Conservation (phyloP, 2,113 vertebrate genomes). For the Chionodraco myersi region DNA sequence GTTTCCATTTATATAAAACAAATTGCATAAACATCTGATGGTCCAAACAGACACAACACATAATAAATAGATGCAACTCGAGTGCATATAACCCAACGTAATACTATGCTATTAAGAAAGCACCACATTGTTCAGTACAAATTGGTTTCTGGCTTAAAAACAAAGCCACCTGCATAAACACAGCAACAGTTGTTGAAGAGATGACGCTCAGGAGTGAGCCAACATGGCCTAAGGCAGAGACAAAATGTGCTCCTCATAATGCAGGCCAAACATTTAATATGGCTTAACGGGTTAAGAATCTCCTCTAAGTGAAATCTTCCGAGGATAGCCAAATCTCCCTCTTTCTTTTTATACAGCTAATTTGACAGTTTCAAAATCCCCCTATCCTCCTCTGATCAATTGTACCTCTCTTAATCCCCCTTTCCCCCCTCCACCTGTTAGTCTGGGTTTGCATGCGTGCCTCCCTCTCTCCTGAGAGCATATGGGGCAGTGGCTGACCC, state of each 20-base stretch:
- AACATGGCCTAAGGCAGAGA: constrained; percentile 25
- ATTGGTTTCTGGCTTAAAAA: constrained; percentile 43
- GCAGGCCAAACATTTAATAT: constrained; percentile 50
- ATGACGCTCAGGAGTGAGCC: constrained; percentile 4
- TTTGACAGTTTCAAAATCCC: constrained; percentile 69
- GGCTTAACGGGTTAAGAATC: constrained; percentile 48
- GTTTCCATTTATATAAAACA: not conserved
- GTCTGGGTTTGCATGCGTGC: constrained; percentile 63
- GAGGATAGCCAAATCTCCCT: constrained; percentile 36
- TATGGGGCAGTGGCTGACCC: constrained; percentile 79
- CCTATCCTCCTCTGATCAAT: constrained; percentile 44
- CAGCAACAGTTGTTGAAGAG: constrained; percentile 44
- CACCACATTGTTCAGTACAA: not conserved
- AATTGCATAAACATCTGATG: not conserved
- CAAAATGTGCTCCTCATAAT: constrained; percentile 35
- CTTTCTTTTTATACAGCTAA: constrained; percentile 64
- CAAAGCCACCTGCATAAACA: not conserved
- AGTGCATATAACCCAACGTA: not conserved
- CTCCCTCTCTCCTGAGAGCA: constrained; percentile 77
- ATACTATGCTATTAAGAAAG: not conserved
- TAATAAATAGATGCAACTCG: not conserved
- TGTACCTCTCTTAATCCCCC: constrained; percentile 68
- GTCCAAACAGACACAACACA: not conserved
- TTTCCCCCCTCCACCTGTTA: constrained; percentile 73
- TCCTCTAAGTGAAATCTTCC: constrained; percentile 61